Evolutionary conservation across 2,888 invertebrate genomes (phyloP).

Genomic region (Calameuta idolon): DNA sequence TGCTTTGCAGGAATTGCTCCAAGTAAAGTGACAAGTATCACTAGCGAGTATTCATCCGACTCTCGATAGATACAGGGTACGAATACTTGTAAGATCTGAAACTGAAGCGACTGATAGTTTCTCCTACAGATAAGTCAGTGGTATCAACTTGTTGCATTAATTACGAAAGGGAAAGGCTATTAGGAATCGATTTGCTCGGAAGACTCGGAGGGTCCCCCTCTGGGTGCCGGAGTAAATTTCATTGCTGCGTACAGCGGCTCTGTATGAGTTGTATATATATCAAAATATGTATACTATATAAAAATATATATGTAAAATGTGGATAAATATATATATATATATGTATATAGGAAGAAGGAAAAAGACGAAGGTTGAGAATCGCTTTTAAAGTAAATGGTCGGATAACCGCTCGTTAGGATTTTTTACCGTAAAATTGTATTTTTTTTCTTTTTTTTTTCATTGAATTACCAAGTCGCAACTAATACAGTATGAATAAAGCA

Average conservation of each 20-base stretch:
- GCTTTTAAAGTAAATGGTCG: neutral
- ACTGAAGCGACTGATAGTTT: neutral
- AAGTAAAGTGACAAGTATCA: neutral
- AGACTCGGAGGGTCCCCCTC: constrained; percentile 15
- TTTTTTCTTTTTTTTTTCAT: neutral
- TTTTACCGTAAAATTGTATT: neutral
- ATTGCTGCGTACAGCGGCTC: neutral
- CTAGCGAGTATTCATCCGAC: neutral
- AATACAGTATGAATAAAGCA: constrained; percentile 5
- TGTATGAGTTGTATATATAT: neutral
- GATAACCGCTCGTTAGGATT: neutral
- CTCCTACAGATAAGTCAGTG: constrained; percentile 58
- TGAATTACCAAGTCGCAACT: neutral
- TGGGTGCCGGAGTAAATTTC: neutral
- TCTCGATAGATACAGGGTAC: neutral
- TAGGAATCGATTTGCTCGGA: constrained; percentile 64
- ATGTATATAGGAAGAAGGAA: neutral
- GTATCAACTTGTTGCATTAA: constrained; percentile 68
- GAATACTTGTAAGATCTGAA: neutral
- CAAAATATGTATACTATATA: neutral
- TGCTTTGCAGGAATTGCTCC: neutral
- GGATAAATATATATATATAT: neutral
- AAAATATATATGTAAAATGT: too few relatives aligned
- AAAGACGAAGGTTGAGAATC: neutral
- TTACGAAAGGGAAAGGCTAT: constrained; percentile 61